A percentile compares a stretch with the other conserved stretches of the same genome.
phyloP scores from a whole-genome alignment of 2,797 vertebrate species.

The Moxostoma hubbsi region DNA sequence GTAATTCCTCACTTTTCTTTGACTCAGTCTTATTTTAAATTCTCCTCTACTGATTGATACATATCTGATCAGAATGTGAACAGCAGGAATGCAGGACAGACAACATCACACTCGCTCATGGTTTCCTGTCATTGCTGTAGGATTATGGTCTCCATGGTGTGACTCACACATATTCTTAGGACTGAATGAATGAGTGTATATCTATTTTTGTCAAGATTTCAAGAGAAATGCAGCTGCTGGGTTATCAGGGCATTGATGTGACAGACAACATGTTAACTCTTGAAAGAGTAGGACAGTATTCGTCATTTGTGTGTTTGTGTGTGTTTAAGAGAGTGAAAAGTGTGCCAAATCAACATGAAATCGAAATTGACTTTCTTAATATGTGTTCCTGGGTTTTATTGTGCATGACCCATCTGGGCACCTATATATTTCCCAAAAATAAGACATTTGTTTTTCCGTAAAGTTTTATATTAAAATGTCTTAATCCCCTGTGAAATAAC shows the following conservation, averaged over 20 bases:
- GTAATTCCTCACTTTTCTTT: conserved; percentile 6
- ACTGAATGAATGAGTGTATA: not conserved
- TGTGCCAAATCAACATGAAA: too few species aligned
- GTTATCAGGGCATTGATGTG: not conserved
- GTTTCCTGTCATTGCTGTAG: not conserved
- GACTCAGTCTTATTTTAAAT: conserved; percentile 16
- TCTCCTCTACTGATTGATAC: not conserved
- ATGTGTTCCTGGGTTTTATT: too few species aligned
- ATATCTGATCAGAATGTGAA: conserved; percentile 5
- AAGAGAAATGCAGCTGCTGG: not conserved
- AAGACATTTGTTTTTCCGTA: too few species aligned
- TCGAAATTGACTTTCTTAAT: too few species aligned
- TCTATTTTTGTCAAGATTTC: conserved; percentile 19
- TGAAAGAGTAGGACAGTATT: not conserved
- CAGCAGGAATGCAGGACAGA: not conserved
- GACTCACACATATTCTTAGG: conserved; percentile 24
- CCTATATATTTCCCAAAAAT: too few species aligned
- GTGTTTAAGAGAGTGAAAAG: too few species aligned
- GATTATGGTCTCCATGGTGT: conserved; percentile 10
- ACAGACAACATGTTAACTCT: not conserved
- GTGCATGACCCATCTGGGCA: too few species aligned
- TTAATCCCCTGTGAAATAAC: too few species aligned
- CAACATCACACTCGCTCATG: not conserved
- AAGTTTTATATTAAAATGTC: too few species aligned
- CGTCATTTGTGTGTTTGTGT: not conserved